phyloP scores from a whole-genome alignment of 2,113 vertebrate genomes.

The Chrysochloris asiatica region DNA sequence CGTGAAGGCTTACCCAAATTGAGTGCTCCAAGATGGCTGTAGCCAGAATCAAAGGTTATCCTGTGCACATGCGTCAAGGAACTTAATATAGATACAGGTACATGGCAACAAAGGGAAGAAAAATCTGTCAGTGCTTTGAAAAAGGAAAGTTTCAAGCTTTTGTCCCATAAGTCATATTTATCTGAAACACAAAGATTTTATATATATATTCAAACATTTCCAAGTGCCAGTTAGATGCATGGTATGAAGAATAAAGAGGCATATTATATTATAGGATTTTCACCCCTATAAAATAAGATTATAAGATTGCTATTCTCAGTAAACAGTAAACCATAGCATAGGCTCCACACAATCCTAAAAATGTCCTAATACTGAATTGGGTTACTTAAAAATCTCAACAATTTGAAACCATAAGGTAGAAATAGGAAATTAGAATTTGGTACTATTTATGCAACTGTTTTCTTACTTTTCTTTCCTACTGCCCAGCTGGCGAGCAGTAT shows the following conservation, averaged over 20 bases:
- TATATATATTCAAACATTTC: neutral
- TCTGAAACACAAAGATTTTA: neutral
- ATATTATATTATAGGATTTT: neutral
- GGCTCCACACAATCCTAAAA: conserved; percentile 9
- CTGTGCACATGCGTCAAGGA: too few relatives aligned
- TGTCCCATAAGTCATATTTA: neutral
- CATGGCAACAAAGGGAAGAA: too few relatives aligned
- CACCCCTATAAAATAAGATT: neutral
- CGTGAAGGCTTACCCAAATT: too few relatives aligned
- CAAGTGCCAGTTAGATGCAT: neutral
- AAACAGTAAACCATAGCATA: conserved; percentile 1
- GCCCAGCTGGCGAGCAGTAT: conserved; percentile 93
- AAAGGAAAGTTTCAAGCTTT: too few relatives aligned
- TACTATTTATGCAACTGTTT: neutral
- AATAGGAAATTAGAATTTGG: conserved; percentile 22
- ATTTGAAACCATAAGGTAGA: conserved; percentile 5
- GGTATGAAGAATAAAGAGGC: neutral
- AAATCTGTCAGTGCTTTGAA: too few relatives aligned
- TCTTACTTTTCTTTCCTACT: conserved; percentile 94
- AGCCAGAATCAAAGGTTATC: too few relatives aligned
- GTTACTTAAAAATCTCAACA: neutral
- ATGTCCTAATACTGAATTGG: neutral
- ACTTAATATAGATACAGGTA: too few relatives aligned
- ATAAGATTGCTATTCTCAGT: neutral
- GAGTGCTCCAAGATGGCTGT: too few relatives aligned